Conservation (phyloP, 1,140 invertebrate genomes). For the Bombus fervidus region DNA sequence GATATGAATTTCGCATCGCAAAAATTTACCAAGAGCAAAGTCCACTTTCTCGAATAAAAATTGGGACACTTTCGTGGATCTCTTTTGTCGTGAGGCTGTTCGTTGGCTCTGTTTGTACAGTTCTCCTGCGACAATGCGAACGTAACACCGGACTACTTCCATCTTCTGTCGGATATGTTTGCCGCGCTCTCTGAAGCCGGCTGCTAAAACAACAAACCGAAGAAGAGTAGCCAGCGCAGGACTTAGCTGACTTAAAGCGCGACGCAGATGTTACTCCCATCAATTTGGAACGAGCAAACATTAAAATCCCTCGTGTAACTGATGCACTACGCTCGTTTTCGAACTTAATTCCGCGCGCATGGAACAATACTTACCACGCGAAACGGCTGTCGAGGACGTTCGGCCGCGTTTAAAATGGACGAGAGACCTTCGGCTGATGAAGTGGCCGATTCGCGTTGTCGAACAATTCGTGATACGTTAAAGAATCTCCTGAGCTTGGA, state of each 20-base stretch:
- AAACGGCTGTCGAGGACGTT: neutral
- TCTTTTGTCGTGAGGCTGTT: conserved; percentile 33
- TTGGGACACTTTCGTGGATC: conserved; percentile 41
- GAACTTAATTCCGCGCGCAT: conserved; percentile 29
- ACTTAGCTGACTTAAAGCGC: conserved; percentile 54
- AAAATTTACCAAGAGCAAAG: neutral
- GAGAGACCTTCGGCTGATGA: neutral
- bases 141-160: conserved; percentile 66
- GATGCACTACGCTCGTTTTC: conserved; percentile 44
- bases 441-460: neutral
- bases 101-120: conserved; percentile 54
- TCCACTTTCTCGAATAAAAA: conserved; percentile 47
- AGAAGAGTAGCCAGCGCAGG: conserved; percentile 59
- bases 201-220: conserved; percentile 69
- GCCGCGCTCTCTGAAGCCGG: conserved; percentile 61
- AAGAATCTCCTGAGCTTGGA: no score
- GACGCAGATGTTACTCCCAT: conserved; percentile 49
- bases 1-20: neutral
- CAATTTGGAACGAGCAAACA: conserved; percentile 62
- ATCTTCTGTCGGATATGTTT: conserved; percentile 70
- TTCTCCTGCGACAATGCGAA: conserved; percentile 65
- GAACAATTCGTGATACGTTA: no score
- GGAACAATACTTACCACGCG: neutral
- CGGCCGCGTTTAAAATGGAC: neutral
- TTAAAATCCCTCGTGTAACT: conserved; percentile 57